A percentile compares a stretch with the other conserved stretches of the same genome.
Conservation (phyloP, 2,888 invertebrate genomes). For the Heliconius ethilla region DNA sequence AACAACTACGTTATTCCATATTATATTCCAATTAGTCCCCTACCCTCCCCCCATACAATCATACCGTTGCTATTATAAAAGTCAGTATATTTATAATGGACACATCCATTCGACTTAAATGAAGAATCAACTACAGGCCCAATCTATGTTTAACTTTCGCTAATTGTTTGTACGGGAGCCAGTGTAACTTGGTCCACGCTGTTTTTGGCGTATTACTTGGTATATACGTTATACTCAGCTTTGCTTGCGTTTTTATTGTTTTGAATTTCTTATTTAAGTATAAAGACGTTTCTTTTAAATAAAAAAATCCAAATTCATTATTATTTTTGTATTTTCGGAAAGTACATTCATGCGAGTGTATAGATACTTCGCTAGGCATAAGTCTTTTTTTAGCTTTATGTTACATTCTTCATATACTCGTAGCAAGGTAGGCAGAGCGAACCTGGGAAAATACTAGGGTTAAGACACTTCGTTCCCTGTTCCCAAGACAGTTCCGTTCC, state of each 20-base stretch:
- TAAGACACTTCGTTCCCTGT: too few relatives aligned
- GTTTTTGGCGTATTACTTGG: conserved; percentile 9
- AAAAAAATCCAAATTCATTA: too few relatives aligned
- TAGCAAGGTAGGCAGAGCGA: too few relatives aligned
- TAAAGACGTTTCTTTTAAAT: too few relatives aligned
- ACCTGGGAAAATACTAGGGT: too few relatives aligned
- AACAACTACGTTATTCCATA: neutral
- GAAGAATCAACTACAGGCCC: conserved; percentile 24
- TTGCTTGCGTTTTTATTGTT: neutral
- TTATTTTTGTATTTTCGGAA: too few relatives aligned
- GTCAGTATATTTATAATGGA: conserved; percentile 4
- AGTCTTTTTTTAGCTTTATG: too few relatives aligned
- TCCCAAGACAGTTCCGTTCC: too few relatives aligned
- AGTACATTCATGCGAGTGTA: too few relatives aligned
- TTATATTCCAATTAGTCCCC: neutral
- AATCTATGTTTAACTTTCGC: conserved; percentile 71
- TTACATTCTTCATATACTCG: too few relatives aligned
- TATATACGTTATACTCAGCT: neutral
- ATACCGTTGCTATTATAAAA: neutral
- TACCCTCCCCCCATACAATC: neutral
- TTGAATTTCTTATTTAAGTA: neutral
- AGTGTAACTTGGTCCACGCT: conserved; percentile 48
- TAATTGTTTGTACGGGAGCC: conserved; percentile 69
- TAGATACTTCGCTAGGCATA: too few relatives aligned
- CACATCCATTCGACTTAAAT: conserved; percentile 9